Percentiles rank a stretch among this genome's conserved stretches.
Evolutionary conservation across 2,888 invertebrate species (phyloP).

Genomic region (Lochmaea crataegi): DNA sequence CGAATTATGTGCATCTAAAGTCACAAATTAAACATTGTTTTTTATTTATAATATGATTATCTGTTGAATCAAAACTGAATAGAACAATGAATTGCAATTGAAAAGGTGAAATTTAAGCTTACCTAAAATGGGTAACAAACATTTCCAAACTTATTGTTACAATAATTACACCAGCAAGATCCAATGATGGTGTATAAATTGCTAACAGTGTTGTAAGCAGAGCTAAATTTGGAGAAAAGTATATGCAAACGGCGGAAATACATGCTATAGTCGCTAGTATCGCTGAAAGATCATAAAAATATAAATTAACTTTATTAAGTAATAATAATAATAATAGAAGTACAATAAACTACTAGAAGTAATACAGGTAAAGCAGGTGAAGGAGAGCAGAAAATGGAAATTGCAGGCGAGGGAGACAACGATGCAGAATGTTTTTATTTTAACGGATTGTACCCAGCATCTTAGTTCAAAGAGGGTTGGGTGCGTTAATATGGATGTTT

Average conservation of each 20-base stretch:
- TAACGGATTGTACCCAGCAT: too few species aligned
- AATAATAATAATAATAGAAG: neutral
- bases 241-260: slow-evolving; percentile 16
- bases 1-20: too few species aligned
- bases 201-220: slow-evolving; percentile 63
- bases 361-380: too few species aligned
- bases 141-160: slow-evolving; percentile 73
- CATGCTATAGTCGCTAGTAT: slow-evolving; percentile 8
- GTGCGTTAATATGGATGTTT: too few species aligned
- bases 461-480: too few species aligned
- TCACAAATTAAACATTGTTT: too few species aligned
- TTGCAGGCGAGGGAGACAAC: too few species aligned
- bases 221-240: slow-evolving; percentile 59
- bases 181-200: slow-evolving; percentile 56
- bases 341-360: neutral
- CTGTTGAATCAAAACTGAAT: too few species aligned
- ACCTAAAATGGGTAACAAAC: slow-evolving; percentile 76
- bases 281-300: slow-evolving; percentile 15
- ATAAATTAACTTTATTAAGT: too few species aligned
- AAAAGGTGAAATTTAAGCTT: slow-evolving; percentile 20
- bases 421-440: too few species aligned
- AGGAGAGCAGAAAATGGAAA: too few species aligned
- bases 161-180: slow-evolving; percentile 15
- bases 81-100: neutral
- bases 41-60: too few species aligned